A percentile compares a stretch with the other conserved stretches of the same genome.
These are phyloP conservation scores for Micromesistius poutassou DNA, from an alignment of 2,797 vertebrate species.

Conservation along the genomic window DNA sequence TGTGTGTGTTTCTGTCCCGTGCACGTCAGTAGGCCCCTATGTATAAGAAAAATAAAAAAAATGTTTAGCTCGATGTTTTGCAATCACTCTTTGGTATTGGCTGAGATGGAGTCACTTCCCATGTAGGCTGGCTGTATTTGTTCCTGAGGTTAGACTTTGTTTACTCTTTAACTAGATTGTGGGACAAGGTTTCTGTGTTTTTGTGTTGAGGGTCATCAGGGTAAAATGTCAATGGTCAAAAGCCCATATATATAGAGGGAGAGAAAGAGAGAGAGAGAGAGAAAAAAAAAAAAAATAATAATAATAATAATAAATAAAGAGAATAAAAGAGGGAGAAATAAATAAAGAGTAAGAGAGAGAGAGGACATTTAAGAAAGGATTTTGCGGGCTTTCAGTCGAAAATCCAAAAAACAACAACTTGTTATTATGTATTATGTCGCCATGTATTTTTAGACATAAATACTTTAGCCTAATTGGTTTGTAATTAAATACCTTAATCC, in stretches of 20 bases:
- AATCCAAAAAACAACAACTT: background rate
- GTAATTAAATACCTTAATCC: background rate
- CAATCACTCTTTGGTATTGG: too few relatives aligned
- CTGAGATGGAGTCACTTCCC: background rate
- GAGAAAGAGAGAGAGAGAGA: too few relatives aligned
- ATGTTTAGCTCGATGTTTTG: too few relatives aligned
- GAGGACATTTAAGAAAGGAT: background rate
- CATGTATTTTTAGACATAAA: background rate
- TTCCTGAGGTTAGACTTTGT: background rate
- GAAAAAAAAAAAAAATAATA: too few relatives aligned
- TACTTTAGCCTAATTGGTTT: background rate
- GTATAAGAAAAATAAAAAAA: too few relatives aligned
- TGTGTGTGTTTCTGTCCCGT: too few relatives aligned
- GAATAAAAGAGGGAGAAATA: too few relatives aligned
- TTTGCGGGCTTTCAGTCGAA: too few relatives aligned
- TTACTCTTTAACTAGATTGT: slow-evolving; percentile 2
- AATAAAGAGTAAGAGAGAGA: background rate
- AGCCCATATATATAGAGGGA: background rate
- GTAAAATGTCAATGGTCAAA: background rate
- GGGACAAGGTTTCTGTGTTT: background rate
- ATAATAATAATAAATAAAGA: too few relatives aligned
- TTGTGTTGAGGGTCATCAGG: background rate
- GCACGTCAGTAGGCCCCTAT: too few relatives aligned
- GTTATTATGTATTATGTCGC: background rate
- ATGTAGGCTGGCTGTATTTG: background rate